A percentile compares a stretch with the other conserved stretches of the same genome.
phyloP scores from a whole-genome alignment of 2,888 invertebrate species.

The Eristalis tenax region DNA sequence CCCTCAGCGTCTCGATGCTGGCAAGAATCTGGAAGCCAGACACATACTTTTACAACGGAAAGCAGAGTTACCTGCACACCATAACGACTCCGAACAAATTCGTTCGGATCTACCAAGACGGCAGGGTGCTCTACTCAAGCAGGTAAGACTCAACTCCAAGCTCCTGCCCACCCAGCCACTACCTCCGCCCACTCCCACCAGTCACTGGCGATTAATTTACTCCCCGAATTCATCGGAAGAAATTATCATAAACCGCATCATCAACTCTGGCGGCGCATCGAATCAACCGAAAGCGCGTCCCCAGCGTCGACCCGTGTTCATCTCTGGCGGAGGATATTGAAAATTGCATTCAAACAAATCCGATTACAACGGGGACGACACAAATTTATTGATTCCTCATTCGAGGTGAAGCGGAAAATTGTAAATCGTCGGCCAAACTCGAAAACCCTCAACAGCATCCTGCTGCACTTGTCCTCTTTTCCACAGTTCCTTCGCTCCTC shows the following conservation, averaged over 20 bases:
- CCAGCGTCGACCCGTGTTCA: neutral
- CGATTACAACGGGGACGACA: slow-evolving; percentile 31
- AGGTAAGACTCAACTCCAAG: slow-evolving; percentile 82
- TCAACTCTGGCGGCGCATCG: slow-evolving; percentile 31
- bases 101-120: slow-evolving; percentile 88
- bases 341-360: slow-evolving; percentile 54
- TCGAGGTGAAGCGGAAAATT: slow-evolving; percentile 63
- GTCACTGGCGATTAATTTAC: slow-evolving; percentile 9
- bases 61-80: slow-evolving; percentile 90
- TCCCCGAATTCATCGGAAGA: slow-evolving; percentile 27
- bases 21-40: slow-evolving; percentile 93
- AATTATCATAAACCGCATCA: slow-evolving; percentile 46
- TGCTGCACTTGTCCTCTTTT: neutral
- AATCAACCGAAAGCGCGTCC: neutral
- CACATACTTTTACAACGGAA: slow-evolving; percentile 92
- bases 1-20: slow-evolving; percentile 90
- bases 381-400: slow-evolving; percentile 64
- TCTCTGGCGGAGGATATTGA: slow-evolving; percentile 33
- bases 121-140: slow-evolving; percentile 88
- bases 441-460: neutral
- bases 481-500: neutral
- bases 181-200: neutral
- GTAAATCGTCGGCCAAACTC: slow-evolving; percentile 50
- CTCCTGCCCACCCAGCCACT: no score
- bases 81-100: slow-evolving; percentile 94